These are phyloP conservation scores for Plotosus lineatus DNA, from an alignment of 2,113 vertebrate species.

Conservation along the genomic window DNA sequence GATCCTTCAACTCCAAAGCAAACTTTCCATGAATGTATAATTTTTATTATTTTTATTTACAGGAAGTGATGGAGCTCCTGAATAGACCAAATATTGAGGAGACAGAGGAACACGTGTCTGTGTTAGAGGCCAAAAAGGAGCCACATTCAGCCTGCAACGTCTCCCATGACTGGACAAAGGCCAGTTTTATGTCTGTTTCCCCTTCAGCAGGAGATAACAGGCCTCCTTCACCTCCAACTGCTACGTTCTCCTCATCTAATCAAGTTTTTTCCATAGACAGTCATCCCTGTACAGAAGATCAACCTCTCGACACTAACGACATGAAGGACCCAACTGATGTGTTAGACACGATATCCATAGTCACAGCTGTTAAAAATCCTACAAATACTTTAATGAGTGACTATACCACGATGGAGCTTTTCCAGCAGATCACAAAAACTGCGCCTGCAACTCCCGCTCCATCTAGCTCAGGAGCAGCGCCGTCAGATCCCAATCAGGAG, in stretches of 20 bases:
- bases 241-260: not conserved
- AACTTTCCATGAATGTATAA: not conserved
- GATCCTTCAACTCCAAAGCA: not conserved
- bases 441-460: not conserved
- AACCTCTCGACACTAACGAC: not conserved
- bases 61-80: constrained; percentile 9
- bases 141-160: not conserved
- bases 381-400: constrained; percentile 59
- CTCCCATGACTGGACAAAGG: not conserved
- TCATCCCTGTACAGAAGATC: not conserved
- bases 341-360: not conserved
- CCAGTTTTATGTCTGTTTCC: too few species aligned
- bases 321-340: not conserved
- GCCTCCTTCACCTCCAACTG: not conserved
- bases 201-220: not conserved
- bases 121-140: constrained; percentile 9
- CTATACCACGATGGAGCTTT: constrained; percentile 79
- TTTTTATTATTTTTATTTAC: not conserved
- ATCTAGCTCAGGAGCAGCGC: not conserved
- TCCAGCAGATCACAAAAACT: constrained; percentile 55
- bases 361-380: not conserved
- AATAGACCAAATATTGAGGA: not conserved
- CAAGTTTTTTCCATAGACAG: not conserved
- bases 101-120: not conserved
- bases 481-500: constrained; percentile 33